These are phyloP conservation scores for Hemistola chrysoprasaria DNA, from an alignment of 2,888 invertebrate species.

Conservation along the genomic window DNA sequence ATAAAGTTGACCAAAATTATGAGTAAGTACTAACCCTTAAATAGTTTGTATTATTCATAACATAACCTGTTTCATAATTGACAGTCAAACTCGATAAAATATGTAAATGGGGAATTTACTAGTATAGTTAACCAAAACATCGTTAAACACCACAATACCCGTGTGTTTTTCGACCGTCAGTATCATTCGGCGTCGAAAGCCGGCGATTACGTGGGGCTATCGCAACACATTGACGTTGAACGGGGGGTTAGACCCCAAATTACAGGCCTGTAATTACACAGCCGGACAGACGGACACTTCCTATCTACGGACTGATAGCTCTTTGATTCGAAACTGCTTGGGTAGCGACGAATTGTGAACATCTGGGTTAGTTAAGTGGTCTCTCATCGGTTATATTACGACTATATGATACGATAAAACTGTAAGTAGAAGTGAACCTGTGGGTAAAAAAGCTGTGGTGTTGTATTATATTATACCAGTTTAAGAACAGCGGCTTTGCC, in stretches of 20 bases:
- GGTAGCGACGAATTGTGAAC: conserved; percentile 10
- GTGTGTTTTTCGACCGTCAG: background rate
- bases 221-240: conserved; percentile 8
- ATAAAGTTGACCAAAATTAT: too few relatives aligned
- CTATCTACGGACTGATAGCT: conserved; percentile 6
- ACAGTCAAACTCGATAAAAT: too few relatives aligned
- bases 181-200: conserved; percentile 2
- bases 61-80: too few relatives aligned
- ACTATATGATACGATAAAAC: too few relatives aligned
- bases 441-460: too few relatives aligned
- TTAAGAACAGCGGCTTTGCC: too few relatives aligned
- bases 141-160: background rate
- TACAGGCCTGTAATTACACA: conserved; percentile 12
- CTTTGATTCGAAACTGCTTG: conserved; percentile 23
- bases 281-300: conserved; percentile 2
- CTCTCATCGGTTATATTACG: too few relatives aligned
- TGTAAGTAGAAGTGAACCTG: too few relatives aligned
- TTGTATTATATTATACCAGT: too few relatives aligned
- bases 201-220: conserved; percentile 8
- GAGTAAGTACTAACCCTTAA: too few relatives aligned
- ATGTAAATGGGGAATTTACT: too few relatives aligned
- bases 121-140: background rate
- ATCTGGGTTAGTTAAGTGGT: background rate
- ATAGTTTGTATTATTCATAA: too few relatives aligned
- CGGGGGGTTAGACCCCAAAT: conserved; percentile 9